Conservation (phyloP, 2,797 vertebrate species). For the Pelobates cultripes region DNA sequence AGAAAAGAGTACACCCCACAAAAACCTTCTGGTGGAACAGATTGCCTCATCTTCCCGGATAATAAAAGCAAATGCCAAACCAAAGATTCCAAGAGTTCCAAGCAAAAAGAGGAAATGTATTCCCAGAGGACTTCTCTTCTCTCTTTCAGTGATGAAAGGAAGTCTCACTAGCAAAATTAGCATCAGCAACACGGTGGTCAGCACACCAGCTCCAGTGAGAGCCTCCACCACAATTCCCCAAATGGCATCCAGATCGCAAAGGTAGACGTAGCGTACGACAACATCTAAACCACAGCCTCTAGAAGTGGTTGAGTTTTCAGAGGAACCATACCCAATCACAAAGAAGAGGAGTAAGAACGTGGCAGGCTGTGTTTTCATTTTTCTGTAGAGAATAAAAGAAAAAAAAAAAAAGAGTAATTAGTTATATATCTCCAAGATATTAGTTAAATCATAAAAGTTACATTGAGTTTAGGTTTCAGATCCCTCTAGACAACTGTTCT, state of each 20-base stretch:
- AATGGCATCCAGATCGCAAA: slow-evolving; percentile 92
- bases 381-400: slow-evolving; percentile 61
- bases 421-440: background rate
- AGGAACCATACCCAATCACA: slow-evolving; percentile 75
- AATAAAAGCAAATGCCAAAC: slow-evolving; percentile 91
- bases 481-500: background rate
- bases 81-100: slow-evolving; percentile 87
- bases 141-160: slow-evolving; percentile 87
- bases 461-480: background rate
- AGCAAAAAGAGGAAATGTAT: slow-evolving; percentile 88
- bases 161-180: slow-evolving; percentile 87
- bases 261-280: slow-evolving; percentile 83
- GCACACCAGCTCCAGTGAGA: slow-evolving; percentile 80
- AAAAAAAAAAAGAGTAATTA: background rate
- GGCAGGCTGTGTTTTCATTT: slow-evolving; percentile 71
- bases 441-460: background rate
- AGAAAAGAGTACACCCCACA: slow-evolving; percentile 91
- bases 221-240: slow-evolving; percentile 94
- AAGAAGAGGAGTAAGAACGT: slow-evolving; percentile 79
- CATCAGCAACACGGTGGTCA: slow-evolving; percentile 82
- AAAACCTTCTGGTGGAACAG: slow-evolving; percentile 85
- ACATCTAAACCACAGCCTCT: slow-evolving; percentile 89
- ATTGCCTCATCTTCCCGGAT: slow-evolving; percentile 86
- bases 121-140: slow-evolving; percentile 87
- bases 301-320: slow-evolving; percentile 79